Base-by-base conservation (phyloP, 2,113 vertebrate species). In the Sturnira hondurensis region DNA sequence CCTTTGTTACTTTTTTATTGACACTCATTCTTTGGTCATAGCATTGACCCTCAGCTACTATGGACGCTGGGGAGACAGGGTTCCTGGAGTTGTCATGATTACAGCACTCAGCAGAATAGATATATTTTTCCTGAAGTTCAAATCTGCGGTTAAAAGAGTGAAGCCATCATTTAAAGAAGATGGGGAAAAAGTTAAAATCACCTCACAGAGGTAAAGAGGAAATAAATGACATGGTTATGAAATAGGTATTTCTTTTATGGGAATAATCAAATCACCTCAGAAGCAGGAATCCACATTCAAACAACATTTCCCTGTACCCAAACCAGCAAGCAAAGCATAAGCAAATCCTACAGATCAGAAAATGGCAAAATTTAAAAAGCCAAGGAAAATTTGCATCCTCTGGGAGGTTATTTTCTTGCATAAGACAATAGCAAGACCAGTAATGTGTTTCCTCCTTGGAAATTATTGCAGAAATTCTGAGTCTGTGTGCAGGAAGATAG, bases 241-340 rank as follows among this genome's bases (percentile, higher is more conserved):
- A 71, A 63, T 54, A 63, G 6, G 0, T 33, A 52, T 81, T 71
- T 61, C 22, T 84, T 24, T 38, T 58, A 56, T 41, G 16, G 50
- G n/a, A 88, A 94, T 94, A 95, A 88, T 73, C 84, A 97, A 96
- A 88, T 96, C 43, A 94, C 54, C 41, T 82, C 36, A 50, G 50
- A 10, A 63, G 58, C 26, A 93, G 47, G 38, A 61, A 80, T 58
- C n/a, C 38, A 87, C 26, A 93, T 67, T 83, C 70, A 92, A 97
- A 96, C 11, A 31, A 78, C 22, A 95, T 92, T 90, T 96, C 47
- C 78, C 63, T 96, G 41, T 19, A 77, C 47, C 73, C 43, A 88
- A 93, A 54, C 7, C 33, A 74, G 16, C 61, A 96, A 86, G 52
- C 90, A 95, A 97, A 97, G 61, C 61, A 52, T 26, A 96, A 92